Evolutionary conservation across 1,140 invertebrate species (phyloP).

Genomic region (Sipha flava): DNA sequence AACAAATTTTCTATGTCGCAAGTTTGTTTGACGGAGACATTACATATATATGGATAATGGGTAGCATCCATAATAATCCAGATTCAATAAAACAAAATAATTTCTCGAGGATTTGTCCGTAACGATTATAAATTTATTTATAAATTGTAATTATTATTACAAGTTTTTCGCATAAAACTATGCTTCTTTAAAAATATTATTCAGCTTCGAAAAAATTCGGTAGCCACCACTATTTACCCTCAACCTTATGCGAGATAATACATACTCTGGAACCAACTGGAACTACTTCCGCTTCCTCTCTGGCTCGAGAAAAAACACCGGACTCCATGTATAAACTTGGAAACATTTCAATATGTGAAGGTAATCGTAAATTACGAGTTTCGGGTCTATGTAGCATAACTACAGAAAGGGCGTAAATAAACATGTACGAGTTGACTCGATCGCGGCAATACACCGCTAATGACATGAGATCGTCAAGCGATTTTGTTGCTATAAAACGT

Average conservation of each 20-base stretch:
- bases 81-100: too few species aligned
- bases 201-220: too few species aligned
- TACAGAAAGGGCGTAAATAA: constrained; percentile 67
- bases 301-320: constrained; percentile 56
- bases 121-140: too few species aligned
- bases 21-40: too few species aligned
- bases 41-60: too few species aligned
- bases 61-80: too few species aligned
- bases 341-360: constrained; percentile 61
- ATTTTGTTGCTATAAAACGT: constrained; percentile 52
- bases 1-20: too few species aligned
- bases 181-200: too few species aligned
- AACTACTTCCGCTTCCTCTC: constrained; percentile 59
- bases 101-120: too few species aligned
- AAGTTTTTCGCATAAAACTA: too few species aligned
- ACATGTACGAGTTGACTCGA: constrained; percentile 65
- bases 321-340: constrained; percentile 71
- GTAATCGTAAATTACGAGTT: constrained; percentile 60
- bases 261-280: constrained; percentile 54
- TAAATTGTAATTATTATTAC: too few species aligned
- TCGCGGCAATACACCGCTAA: constrained; percentile 62
- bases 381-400: constrained; percentile 65
- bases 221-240: too few species aligned
- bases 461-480: constrained; percentile 60
- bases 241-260: neutral